Conservation (phyloP, 2,797 vertebrate genomes). For the Etheostoma perlongum region DNA sequence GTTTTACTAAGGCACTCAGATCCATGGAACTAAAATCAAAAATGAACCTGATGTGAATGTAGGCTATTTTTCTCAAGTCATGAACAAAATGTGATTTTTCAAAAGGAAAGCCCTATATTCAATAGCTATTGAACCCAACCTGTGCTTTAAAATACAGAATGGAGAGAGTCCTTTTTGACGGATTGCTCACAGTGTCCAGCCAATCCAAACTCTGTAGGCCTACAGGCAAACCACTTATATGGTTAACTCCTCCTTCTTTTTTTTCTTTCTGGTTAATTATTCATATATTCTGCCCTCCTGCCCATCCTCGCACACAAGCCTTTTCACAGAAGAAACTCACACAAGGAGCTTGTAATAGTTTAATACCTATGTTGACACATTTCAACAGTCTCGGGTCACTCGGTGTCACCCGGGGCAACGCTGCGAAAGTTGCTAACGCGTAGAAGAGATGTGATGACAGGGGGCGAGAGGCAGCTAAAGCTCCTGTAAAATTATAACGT, state of each 20-base stretch:
- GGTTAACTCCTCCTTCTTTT: background rate
- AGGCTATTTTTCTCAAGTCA: no score
- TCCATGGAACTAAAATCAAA: background rate
- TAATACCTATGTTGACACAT: background rate
- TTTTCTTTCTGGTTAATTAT: no score
- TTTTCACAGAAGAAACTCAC: background rate
- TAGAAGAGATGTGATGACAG: background rate
- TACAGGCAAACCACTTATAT: conserved; percentile 5
- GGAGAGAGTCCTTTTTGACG: background rate
- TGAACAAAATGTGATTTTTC: no score
- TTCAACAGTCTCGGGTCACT: background rate
- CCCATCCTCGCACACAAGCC: background rate
- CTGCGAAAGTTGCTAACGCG: background rate
- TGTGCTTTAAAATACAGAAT: background rate
- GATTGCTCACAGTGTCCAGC: background rate
- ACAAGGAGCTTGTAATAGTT: background rate
- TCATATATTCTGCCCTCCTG: background rate
- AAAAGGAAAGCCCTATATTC: no score
- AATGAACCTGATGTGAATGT: no score
- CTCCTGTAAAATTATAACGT: background rate
- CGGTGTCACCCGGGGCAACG: background rate
- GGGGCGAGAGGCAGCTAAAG: no score
- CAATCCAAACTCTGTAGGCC: conserved; percentile 12
- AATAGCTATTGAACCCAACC: no score
- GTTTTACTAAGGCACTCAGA: background rate